Evolutionary conservation across 2,888 invertebrate species (phyloP), one percentile per base, ranked within the genome.

Genomic region (Oligia fasciuncula): DNA sequence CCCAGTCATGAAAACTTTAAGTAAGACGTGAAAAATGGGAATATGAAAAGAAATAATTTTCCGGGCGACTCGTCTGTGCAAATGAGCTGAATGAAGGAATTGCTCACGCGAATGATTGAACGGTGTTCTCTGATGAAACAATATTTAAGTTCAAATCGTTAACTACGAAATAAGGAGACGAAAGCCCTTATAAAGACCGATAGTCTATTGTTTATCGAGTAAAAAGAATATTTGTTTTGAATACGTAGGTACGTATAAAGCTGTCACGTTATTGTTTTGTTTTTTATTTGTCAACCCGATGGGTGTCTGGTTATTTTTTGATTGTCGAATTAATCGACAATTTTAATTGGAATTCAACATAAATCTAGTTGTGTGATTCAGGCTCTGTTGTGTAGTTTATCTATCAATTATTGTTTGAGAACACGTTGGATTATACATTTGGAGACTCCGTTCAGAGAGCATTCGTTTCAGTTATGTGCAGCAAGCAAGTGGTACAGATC

Each of bases 41-140:
- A 95, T 95, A 96, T 96, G 96, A 96, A 97, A 96, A 97, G 96
- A 97, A 97, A 97, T 97, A 96, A 97, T 97, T 97, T 97, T 97
- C 95, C 96, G 96, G 97, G 93, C 93, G 96, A 96, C 91, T 96
- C 93, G 94, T 86, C 94, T 97, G 97, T 96, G 97, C 97, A 97
- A 97, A 97, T 97, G 97, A 97, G 96, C 96, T 97, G 97, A 96
- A 97, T 96, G 96, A 91, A 89, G 82, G 93, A 93, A 87, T 92
- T 93, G 92, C 94, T 96, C 96, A 96, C 89, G 96, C 97, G 95
- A 91, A 94, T 97, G 97, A 97, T 97, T 97, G 97, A 96, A 94
- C 93, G 94, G 91, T 93, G 91, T 90, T 93, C 89, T 76, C 90
- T 79, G 92, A 93, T 93, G 95, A 96, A 96, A 96, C 96, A 96